Evolutionary conservation across 1,140 invertebrate genomes (phyloP).

Genomic region (Ylistrum balloti): DNA sequence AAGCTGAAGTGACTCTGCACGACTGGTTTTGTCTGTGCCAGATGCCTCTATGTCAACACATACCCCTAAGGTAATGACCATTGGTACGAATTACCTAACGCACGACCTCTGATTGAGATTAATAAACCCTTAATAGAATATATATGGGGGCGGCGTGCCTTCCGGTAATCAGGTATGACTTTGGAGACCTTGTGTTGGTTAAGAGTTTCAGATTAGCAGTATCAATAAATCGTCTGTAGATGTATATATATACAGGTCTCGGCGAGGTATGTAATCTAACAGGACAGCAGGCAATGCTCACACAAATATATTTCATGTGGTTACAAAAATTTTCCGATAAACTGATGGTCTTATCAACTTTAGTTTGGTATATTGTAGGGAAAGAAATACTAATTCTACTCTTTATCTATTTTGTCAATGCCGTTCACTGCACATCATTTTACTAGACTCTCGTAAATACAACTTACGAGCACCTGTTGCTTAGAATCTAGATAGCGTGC

Average conservation of each 20-base stretch:
- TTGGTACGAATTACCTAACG: neutral
- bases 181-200: neutral
- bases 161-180: neutral
- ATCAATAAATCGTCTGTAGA: neutral
- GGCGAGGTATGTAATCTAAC: too few species aligned
- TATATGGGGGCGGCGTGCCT: neutral
- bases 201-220: neutral
- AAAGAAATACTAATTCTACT: too few species aligned
- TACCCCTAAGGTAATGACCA: neutral
- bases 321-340: too few species aligned
- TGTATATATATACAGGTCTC: neutral
- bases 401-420: too few species aligned
- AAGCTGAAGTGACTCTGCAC: neutral
- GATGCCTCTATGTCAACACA: neutral
- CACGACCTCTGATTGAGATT: neutral
- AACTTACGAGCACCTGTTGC: too few species aligned
- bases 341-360: too few species aligned
- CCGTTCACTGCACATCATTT: too few species aligned
- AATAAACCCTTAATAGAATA: neutral
- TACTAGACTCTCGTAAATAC: too few species aligned
- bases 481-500: too few species aligned
- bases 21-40: neutral
- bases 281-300: too few species aligned
- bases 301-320: too few species aligned
- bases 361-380: too few species aligned